Evolutionary conservation across 1,140 invertebrate genomes (phyloP).

Genomic region (Cotesia chilonis): DNA sequence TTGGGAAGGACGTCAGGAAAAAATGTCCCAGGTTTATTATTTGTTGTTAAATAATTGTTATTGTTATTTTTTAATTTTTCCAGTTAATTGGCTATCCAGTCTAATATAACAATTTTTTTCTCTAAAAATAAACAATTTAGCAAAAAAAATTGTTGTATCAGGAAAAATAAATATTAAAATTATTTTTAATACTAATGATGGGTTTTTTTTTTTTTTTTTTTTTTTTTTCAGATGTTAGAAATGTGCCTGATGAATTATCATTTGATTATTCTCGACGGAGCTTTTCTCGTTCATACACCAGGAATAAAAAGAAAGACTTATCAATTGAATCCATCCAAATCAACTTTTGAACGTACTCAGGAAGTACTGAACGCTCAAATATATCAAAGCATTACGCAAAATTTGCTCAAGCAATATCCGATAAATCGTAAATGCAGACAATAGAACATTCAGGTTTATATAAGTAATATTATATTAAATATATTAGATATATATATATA

Average conservation of each 20-base stretch:
- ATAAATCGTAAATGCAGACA: conserved; percentile 69
- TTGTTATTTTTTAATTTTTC: no score
- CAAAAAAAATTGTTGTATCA: no score
- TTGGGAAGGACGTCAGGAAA: conserved; percentile 86
- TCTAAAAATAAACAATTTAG: no score
- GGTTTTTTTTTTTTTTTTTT: conserved; percentile 16
- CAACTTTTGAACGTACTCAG: conserved; percentile 62
- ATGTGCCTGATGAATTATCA: conserved; percentile 80
- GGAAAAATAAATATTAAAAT: no score
- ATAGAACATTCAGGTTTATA: conserved; percentile 38
- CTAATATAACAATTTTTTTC: no score
- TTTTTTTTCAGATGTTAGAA: conserved; percentile 75
- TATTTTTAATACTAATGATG: no score
- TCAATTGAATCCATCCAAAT: conserved; percentile 47
- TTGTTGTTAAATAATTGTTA: conserved; percentile 7
- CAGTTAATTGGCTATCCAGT: no score
- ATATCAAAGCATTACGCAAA: conserved; percentile 71
- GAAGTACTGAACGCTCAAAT: conserved; percentile 70
- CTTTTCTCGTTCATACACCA: conserved; percentile 81
- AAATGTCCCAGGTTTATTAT: conserved; percentile 77
- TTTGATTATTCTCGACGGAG: conserved; percentile 79
- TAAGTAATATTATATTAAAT: background rate
- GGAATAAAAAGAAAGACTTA: conserved; percentile 69
- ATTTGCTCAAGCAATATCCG: conserved; percentile 68
- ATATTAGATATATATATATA: background rate